Base-by-base conservation (phyloP, 2,888 invertebrate species). In the Thymelicus sylvestris region DNA sequence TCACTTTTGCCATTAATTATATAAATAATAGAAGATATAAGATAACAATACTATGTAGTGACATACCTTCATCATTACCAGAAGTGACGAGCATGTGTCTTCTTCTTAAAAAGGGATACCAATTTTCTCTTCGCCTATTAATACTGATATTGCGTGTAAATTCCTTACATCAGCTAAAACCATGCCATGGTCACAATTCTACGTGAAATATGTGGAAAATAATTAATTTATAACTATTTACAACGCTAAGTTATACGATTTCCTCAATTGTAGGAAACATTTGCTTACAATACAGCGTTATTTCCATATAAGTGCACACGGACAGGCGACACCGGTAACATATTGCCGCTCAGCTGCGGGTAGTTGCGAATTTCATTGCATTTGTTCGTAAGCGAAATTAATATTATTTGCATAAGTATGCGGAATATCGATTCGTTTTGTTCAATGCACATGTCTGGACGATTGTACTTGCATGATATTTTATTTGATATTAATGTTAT, bases 381-480 rank as follows among this genome's bases (percentile, higher is more conserved):
- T 61, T 67, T 63, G 68, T 68, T 62, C 24, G 62, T 39, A 52
- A 7, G n/a, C 57, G 38, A 64, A 64, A 69, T 64, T 69, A 69
- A 69, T 69, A 57, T 38, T 57, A 64, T 69, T 69, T 62, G 68
- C 68, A 55, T 55, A 68, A 68, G n/a, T 67, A 67, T 52, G 63
- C 62, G 63, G 63, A 19, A 63, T 69, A 47, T 69, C 44, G 57
- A 69, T 69, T 47, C 44, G 63, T 57, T 47, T 55, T 69, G 47
- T 31, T 12, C 63, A 44, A 44, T 57, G 68, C 47, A 63, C 44
- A 57, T 63, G 15, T 47, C 55, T 60, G 60, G 13, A 12, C 38
- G 31, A 24, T 12, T 24, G 55, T 55, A 24, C 55, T 52, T 10
- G 31, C 7, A 6, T 13, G 57, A 13, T 57, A 57, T 57, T 57